Evolutionary conservation across 2,888 invertebrate genomes (phyloP).

Genomic region (Xanthia togata): DNA sequence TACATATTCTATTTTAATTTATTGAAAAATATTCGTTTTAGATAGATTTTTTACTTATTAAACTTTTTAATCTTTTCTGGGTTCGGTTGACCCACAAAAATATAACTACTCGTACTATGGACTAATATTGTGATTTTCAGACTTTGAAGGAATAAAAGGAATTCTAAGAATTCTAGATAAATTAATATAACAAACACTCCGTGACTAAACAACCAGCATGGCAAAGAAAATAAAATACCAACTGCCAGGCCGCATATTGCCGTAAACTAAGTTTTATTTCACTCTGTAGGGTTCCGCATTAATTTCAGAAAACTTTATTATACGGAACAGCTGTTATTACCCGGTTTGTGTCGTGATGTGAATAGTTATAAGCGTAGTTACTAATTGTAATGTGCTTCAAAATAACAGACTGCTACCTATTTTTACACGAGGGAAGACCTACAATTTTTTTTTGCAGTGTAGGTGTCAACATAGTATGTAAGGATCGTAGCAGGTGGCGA

Average conservation of each 20-base stretch:
- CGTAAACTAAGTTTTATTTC: constrained; percentile 53
- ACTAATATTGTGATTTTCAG: background rate
- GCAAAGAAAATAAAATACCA: constrained; percentile 42
- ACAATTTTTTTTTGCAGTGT: background rate
- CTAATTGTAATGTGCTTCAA: constrained; percentile 15
- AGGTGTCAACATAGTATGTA: background rate
- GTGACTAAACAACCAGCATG: constrained; percentile 11
- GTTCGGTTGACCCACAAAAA: too few relatives aligned
- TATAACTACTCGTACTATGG: too few relatives aligned
- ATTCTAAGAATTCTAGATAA: too few relatives aligned
- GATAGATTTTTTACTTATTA: too few relatives aligned
- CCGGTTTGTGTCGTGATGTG: constrained; percentile 41
- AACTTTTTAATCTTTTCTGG: too few relatives aligned
- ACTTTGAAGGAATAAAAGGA: background rate
- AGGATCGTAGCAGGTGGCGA: background rate
- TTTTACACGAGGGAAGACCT: background rate
- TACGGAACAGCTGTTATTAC: constrained; percentile 40
- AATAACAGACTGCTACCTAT: background rate
- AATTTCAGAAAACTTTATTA: constrained; percentile 52
- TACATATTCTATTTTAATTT: background rate
- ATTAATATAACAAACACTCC: background rate
- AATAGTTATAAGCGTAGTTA: constrained; percentile 34
- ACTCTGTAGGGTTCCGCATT: constrained; percentile 31
- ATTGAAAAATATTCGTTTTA: background rate
- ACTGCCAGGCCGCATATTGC: constrained; percentile 23